Conservation (phyloP, 1,140 invertebrate genomes). For the Hyposmocoma kahamanoa region DNA sequence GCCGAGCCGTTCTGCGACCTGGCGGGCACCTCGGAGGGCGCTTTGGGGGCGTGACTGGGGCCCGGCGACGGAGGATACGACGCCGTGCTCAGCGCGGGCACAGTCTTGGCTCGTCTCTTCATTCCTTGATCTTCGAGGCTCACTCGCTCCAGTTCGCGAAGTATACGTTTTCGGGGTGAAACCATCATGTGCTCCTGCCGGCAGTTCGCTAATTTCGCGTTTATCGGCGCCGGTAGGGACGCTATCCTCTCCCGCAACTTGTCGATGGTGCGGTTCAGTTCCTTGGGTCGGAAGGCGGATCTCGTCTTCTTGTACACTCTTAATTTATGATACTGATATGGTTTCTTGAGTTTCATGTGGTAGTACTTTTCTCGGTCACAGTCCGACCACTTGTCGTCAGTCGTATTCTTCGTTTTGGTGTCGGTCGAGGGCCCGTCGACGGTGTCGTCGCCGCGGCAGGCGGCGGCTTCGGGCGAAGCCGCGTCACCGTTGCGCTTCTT, state of each 20-base stretch:
- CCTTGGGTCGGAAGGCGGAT: conserved; percentile 45
- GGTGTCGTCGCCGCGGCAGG: no score
- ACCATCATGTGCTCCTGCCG: conserved; percentile 73
- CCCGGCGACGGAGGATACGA: conserved; percentile 55
- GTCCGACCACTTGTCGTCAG: conserved; percentile 49
- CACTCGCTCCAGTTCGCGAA: conserved; percentile 82
- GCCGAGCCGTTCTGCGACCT: conserved; percentile 36
- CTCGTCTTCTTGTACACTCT: conserved; percentile 66
- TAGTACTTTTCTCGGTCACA: conserved; percentile 60
- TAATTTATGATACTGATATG: conserved; percentile 69
- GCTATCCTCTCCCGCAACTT: conserved; percentile 64
- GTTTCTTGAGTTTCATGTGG: conserved; percentile 68
- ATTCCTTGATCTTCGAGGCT: conserved; percentile 77
- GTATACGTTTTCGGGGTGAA: conserved; percentile 82
- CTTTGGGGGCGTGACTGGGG: conserved; percentile 37
- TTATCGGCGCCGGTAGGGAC: conserved; percentile 56
- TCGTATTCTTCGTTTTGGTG: conserved; percentile 25
- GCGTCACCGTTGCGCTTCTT: conserved; percentile 47
- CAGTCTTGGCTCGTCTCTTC: conserved; percentile 68
- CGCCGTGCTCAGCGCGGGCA: conserved; percentile 53
- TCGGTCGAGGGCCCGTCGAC: conserved; percentile 40
- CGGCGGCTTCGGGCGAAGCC: conserved; percentile 28
- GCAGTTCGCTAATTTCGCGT: conserved; percentile 59
- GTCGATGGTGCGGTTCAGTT: conserved; percentile 61
- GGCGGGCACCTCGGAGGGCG: conserved; percentile 19